A percentile compares a stretch with the other conserved stretches of the same genome.
Evolutionary conservation across 1,140 invertebrate genomes (phyloP).

Genomic region (Drosophila bocqueti): DNA sequence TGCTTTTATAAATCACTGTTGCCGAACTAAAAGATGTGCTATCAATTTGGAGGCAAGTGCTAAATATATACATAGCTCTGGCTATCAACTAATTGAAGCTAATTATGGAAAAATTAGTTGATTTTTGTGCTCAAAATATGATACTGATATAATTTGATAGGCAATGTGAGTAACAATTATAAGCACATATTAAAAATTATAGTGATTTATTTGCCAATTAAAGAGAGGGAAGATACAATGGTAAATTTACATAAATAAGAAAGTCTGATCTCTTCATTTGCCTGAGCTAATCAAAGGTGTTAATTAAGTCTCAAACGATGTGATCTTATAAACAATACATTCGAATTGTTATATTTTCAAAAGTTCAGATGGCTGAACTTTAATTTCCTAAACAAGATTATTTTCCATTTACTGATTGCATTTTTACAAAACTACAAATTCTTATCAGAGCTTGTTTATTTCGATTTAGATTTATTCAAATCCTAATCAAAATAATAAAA

Average conservation of each 20-base stretch:
- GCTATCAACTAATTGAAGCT: slow-evolving; percentile 43
- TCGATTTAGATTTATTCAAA: slow-evolving; percentile 25
- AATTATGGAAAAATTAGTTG: slow-evolving; percentile 18
- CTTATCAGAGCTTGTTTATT: slow-evolving; percentile 26
- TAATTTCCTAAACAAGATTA: not conserved
- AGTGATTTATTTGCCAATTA: not conserved
- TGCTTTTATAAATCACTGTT: slow-evolving; percentile 37
- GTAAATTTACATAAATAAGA: slow-evolving; percentile 4
- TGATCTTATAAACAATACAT: not conserved
- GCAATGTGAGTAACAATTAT: not conserved
- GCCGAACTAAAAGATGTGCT: slow-evolving; percentile 27
- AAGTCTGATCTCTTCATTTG: not conserved
- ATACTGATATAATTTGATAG: slow-evolving; percentile 7
- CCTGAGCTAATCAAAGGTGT: not conserved
- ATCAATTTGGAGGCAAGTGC: slow-evolving; percentile 42
- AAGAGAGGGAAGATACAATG: not conserved
- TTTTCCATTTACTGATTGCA: slow-evolving; percentile 15
- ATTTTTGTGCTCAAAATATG: slow-evolving; percentile 8
- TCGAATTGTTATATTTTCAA: not conserved
- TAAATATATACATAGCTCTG: slow-evolving; percentile 14
- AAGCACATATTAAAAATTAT: not conserved
- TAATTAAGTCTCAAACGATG: not conserved
- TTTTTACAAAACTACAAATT: slow-evolving; percentile 12
- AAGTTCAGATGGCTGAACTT: not conserved
- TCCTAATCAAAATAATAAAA: slow-evolving; percentile 15